Evolutionary conservation across 2,888 invertebrate species (phyloP).

Genomic region (Acheta domesticus): DNA sequence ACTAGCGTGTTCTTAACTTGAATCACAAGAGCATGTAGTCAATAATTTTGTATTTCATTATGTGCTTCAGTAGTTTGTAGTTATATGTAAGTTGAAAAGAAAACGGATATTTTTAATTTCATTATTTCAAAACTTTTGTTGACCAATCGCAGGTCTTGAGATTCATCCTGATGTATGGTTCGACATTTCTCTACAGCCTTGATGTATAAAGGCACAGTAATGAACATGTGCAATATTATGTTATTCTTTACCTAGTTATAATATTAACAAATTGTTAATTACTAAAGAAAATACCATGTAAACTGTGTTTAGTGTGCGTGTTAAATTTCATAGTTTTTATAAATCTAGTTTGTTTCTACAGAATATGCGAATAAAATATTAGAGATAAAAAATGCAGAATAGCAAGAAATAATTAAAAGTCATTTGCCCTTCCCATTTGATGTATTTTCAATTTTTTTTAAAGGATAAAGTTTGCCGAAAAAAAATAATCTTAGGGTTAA

Average conservation of each 20-base stretch:
- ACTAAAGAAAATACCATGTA: neutral
- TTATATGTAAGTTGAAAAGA: too few species aligned
- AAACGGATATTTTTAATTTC: too few species aligned
- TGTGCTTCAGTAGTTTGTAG: neutral
- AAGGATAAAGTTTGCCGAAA: too few species aligned
- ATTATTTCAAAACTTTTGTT: too few species aligned
- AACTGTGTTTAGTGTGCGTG: neutral
- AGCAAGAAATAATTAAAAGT: too few species aligned
- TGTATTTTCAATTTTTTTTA: too few species aligned
- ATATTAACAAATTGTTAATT: conserved; percentile 9
- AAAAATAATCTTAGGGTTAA: too few species aligned
- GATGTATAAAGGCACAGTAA: neutral
- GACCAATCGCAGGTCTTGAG: too few species aligned
- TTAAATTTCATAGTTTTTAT: neutral
- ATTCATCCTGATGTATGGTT: too few species aligned
- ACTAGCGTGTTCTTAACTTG: neutral
- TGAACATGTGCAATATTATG: conserved; percentile 2
- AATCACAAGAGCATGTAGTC: conserved; percentile 7
- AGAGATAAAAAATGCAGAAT: too few species aligned
- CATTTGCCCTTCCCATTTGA: too few species aligned
- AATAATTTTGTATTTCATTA: neutral
- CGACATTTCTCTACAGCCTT: too few species aligned
- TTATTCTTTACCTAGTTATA: conserved; percentile 18
- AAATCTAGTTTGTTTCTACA: neutral
- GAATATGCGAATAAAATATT: neutral